These are phyloP conservation scores for Tricholaema leucomelas DNA, from an alignment of 2,113 vertebrate species.

Conservation along the genomic window DNA sequence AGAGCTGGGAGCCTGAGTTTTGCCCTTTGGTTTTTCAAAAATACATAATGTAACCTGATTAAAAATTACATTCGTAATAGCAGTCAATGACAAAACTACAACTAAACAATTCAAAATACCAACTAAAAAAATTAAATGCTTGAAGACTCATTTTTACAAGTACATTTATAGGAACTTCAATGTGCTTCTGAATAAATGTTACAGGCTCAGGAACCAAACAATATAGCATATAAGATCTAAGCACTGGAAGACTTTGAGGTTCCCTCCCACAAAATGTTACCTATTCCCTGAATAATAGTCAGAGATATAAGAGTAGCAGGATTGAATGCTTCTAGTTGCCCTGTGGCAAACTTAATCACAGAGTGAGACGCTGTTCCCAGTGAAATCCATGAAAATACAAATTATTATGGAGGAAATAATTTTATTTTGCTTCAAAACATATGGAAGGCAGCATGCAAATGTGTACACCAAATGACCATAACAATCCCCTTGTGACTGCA, in stretches of 20 bases:
- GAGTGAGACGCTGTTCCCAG: neutral
- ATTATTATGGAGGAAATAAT: neutral
- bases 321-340: neutral
- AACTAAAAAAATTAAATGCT: neutral
- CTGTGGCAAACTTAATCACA: neutral
- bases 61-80: neutral
- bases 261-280: neutral
- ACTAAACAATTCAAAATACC: neutral
- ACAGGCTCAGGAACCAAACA: neutral
- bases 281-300: neutral
- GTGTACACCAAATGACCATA: neutral
- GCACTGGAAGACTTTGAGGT: neutral
- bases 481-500: neutral
- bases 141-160: neutral
- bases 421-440: neutral
- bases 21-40: neutral
- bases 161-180: neutral
- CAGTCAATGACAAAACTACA: neutral
- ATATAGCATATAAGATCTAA: neutral
- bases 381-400: neutral
- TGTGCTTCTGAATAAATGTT: neutral
- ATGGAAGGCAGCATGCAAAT: neutral
- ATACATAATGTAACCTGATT: neutral
- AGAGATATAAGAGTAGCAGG: neutral
- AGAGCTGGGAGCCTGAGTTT: neutral